phyloP scores from a whole-genome alignment of 2,888 invertebrate genomes.

The Tortricodes alternella region DNA sequence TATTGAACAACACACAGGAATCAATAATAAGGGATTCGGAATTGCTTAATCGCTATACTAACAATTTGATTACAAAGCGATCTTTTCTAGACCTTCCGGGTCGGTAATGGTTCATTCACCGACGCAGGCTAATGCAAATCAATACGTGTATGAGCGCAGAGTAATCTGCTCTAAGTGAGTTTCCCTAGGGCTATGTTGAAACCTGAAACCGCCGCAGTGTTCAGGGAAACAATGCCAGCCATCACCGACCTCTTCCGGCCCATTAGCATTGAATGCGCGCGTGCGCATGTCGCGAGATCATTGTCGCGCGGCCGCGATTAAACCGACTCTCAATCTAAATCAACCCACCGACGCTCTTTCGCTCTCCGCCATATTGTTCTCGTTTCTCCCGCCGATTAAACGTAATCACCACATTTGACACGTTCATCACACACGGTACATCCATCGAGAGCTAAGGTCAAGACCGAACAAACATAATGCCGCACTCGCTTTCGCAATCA shows the following conservation, averaged over 20 bases:
- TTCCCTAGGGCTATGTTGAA: conserved; percentile 36
- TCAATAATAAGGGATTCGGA: too few relatives aligned
- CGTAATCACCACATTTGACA: conserved; percentile 70
- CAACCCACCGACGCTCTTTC: conserved; percentile 60
- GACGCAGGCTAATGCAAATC: too few relatives aligned
- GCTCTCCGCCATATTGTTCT: conserved; percentile 64
- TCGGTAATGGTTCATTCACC: too few relatives aligned
- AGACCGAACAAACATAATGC: conserved; percentile 56
- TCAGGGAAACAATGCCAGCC: conserved; percentile 63
- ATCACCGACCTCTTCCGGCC: conserved; percentile 68
- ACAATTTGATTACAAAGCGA: too few relatives aligned
- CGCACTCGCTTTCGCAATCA: conserved; percentile 31
- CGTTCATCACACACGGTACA: conserved; percentile 55
- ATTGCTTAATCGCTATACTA: too few relatives aligned
- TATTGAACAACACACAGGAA: too few relatives aligned
- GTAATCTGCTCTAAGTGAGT: neutral
- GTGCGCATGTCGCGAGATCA: conserved; percentile 66
- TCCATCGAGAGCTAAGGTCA: conserved; percentile 52
- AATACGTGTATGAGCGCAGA: too few relatives aligned
- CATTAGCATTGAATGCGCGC: conserved; percentile 80
- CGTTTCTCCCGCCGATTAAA: conserved; percentile 64
- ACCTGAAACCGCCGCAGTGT: conserved; percentile 51
- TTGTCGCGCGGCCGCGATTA: conserved; percentile 62
- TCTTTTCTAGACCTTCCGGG: too few relatives aligned
- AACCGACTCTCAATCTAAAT: conserved; percentile 65